Base-by-base conservation (phyloP, 1,140 invertebrate species). In the Listronotus oregonensis region DNA sequence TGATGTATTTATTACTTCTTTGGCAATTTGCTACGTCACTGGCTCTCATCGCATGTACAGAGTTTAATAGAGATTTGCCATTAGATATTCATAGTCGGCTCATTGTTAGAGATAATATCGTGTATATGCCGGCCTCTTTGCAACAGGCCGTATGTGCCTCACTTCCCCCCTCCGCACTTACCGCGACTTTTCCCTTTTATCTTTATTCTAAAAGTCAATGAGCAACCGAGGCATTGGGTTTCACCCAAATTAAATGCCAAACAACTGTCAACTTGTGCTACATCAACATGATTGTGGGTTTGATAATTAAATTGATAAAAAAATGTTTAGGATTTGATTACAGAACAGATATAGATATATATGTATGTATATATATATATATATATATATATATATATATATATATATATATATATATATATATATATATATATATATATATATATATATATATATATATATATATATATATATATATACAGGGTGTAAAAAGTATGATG, bases 11-110 rank as follows among this genome's bases (percentile, higher is more conserved):
- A 27, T 27, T 27, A 3, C 5, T 5, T 27, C 21, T 27, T 27
- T 27, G 21, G 21, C 21, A 27, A 27, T 27, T 27, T 27, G 3
- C 34, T 37, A 37, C 34, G 34, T 37, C 34, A 37, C 34, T 64
- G 62, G 44, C n/a, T 32, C 46, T 59, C 39, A 52, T 56, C 64
- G 14, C 37, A 15, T 68, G 47, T 71, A 71, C 52, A 60, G 14
- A 54, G 40, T 66, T 70, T 56, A 67, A 68, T 70, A 72, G 59
- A 68, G 68, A 70, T 72, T 68, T 62, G 40, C 66, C 59, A 61
- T 70, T 58, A 70, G 71, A 70, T 71, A 67, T 72, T 67, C 64
- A 67, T 71, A 71, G 62, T 63, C 56, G 58, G n/a, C 63, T 60
- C 65, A 70, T 66, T 66, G 66, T 70, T 65, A 52, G 67, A 59